Base-by-base conservation (phyloP, 1,140 invertebrate genomes). In the Dendrolimus kikuchii region DNA sequence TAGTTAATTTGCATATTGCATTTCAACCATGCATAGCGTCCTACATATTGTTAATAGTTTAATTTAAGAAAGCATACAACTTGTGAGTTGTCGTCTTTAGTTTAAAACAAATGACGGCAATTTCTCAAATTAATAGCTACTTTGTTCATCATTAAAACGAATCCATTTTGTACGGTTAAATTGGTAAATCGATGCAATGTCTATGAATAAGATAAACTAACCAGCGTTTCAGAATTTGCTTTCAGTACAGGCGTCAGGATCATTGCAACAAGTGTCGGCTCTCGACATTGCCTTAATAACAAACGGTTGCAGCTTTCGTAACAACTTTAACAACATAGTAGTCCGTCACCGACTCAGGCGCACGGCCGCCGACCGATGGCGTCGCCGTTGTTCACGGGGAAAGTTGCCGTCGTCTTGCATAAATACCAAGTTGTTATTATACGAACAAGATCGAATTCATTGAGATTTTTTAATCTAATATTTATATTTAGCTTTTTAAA, bases 271-370 rank as follows among this genome's bases (percentile, higher is more conserved):
- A 69, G 68, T 66, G 63, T 53, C 60, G 60, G 51, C 57, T 56
- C 60, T 71, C 60, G 62, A 52, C 59, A 59, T 60, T 72, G 62
- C 76, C 77, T 64, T 77, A 74, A 74, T 75, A 77, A 74, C 66
- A 62, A 60, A 61, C 47, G 51, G 53, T 40, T 74, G 70, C 71
- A 80, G 71, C 79, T 85, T 85, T 85, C 81, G 79, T 80, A 85
- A 85, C 71, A 71, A 73, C 76, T n/a, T n/a, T n/a, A n/a, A 44
- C 44, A 23, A 3, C 69, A 74, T n/a, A 72, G 70, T 64, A 65
- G 72, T 50, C 54, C 40, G 59, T 76, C 71, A 69, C 57, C 72
- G 71, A 40, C 65, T 64, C 61, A 57, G 68, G 68, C 68, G 71
- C 69, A 58, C 49, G 46, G 10, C 5, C 44, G 37, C 10, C 53